Evolutionary conservation across 2,113 vertebrate species (phyloP).

Genomic region (Engraulis encrasicolus): DNA sequence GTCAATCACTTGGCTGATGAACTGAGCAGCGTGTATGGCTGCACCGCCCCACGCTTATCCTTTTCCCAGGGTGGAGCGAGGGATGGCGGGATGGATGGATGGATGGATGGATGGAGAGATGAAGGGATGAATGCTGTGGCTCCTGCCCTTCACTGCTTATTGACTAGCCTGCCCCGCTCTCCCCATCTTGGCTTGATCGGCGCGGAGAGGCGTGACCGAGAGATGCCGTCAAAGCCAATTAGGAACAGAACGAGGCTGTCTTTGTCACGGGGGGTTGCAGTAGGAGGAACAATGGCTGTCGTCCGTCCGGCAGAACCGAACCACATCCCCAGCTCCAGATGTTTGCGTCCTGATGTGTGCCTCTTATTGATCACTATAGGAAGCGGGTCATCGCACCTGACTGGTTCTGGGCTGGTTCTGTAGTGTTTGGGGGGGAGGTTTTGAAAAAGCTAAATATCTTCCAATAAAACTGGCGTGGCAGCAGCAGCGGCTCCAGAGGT

Average conservation of each 20-base stretch:
- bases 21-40: background rate
- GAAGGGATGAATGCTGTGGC: too few species aligned
- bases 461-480: too few species aligned
- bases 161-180: background rate
- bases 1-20: constrained; percentile 14
- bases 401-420: background rate
- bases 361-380: background rate
- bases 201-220: background rate
- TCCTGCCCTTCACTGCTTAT: too few species aligned
- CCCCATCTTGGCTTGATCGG: background rate
- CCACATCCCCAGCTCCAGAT: background rate
- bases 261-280: constrained; percentile 19
- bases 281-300: background rate
- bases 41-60: background rate
- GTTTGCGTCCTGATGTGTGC: background rate
- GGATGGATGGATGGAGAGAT: too few species aligned
- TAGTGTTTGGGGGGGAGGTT: background rate
- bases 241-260: background rate
- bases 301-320: background rate
- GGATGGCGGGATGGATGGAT: too few species aligned
- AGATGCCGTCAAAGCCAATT: constrained; percentile 27
- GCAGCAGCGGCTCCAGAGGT: too few species aligned
- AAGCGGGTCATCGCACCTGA: background rate
- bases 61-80: constrained; percentile 10
- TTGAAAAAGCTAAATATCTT: too few species aligned